Conservation (phyloP, 2,797 vertebrate species). For the Australoheros facetus region DNA sequence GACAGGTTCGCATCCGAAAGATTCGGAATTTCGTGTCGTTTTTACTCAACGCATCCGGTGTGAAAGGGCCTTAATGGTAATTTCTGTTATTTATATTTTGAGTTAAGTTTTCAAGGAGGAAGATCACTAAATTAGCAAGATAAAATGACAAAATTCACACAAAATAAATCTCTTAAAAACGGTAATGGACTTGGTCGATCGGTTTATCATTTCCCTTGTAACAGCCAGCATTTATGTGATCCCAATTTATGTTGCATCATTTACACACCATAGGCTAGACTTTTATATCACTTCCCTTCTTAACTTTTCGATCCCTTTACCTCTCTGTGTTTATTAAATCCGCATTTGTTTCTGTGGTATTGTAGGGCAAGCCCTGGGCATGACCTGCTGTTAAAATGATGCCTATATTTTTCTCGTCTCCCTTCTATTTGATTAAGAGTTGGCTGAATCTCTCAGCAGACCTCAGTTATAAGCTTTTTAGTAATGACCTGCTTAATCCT, state of each 20-base stretch:
- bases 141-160: not conserved
- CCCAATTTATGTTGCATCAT: not conserved
- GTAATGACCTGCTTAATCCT: constrained; percentile 81
- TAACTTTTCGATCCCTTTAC: not conserved
- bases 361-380: constrained; percentile 7
- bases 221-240: not conserved
- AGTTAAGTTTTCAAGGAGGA: too few relatives aligned
- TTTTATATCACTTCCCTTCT: not conserved
- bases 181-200: too few relatives aligned
- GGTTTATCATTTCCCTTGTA: not conserved
- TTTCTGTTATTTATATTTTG: too few relatives aligned
- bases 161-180: not conserved
- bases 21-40: too few relatives aligned
- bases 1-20: too few relatives aligned
- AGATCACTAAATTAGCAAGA: too few relatives aligned
- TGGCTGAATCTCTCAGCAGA: constrained; percentile 73
- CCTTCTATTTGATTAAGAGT: constrained; percentile 67
- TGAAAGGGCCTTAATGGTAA: too few relatives aligned
- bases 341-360: not conserved
- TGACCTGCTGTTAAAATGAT: constrained; percentile 27
- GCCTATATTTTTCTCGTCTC: constrained; percentile 43
- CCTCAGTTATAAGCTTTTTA: constrained; percentile 73
- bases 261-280: not conserved
- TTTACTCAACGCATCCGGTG: too few relatives aligned
- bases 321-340: not conserved